phyloP scores from a whole-genome alignment of 2,888 invertebrate genomes.

The Allolobophora icterica region DNA sequence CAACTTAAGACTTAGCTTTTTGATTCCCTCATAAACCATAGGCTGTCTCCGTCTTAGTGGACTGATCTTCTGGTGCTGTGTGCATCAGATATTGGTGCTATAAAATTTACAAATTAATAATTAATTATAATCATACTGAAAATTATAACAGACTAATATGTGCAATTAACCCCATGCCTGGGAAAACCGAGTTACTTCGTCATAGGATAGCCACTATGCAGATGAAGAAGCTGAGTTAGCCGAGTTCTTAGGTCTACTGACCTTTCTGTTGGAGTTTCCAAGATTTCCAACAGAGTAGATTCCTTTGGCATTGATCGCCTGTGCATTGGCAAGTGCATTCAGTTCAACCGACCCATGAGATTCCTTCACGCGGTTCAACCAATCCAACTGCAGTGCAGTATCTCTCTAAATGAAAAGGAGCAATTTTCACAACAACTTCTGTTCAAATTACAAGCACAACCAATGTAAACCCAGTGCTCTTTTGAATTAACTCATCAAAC shows the following conservation, averaged over 20 bases:
- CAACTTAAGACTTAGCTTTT: no score
- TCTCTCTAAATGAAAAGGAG: conserved; percentile 46
- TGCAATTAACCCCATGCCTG: no score
- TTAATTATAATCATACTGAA: no score
- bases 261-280: not conserved
- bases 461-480: not conserved
- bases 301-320: conserved; percentile 55
- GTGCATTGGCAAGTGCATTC: conserved; percentile 54
- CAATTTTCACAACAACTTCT: conserved; percentile 30
- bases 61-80: no score
- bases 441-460: not conserved
- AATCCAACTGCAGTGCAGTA: conserved; percentile 52
- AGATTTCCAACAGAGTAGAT: conserved; percentile 47
- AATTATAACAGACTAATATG: no score
- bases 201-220: no score
- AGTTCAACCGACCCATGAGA: conserved; percentile 59
- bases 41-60: no score
- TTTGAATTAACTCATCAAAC: not conserved
- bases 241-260: not conserved
- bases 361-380: conserved; percentile 56
- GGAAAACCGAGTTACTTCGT: no score
- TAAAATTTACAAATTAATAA: no score
- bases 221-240: no score
- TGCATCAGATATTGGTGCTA: no score
- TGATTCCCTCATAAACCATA: no score